phyloP scores from a whole-genome alignment of 2,113 vertebrate species.

The Syngnathus floridae region DNA sequence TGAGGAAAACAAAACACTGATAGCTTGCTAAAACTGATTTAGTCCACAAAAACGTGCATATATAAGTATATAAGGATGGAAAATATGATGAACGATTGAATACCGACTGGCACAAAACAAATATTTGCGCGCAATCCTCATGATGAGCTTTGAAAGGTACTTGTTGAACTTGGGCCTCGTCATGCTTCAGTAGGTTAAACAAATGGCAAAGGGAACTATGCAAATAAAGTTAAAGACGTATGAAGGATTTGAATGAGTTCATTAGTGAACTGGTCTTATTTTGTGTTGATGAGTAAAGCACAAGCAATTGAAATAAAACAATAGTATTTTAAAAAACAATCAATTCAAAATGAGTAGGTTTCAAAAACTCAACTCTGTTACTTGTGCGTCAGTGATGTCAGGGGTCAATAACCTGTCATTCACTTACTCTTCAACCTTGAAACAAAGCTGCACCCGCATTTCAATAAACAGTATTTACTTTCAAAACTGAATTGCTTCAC shows the following conservation, averaged over 20 bases:
- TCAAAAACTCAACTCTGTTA: slow-evolving; percentile 6
- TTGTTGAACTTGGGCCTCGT: slow-evolving; percentile 24
- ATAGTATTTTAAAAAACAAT: background rate
- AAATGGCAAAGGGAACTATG: slow-evolving; percentile 23
- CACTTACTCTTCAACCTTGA: slow-evolving; percentile 20
- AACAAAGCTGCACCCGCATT: slow-evolving; percentile 10
- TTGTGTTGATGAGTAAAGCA: background rate
- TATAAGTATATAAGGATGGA: too few relatives aligned
- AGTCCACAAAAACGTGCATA: too few relatives aligned
- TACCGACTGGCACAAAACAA: background rate
- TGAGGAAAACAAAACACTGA: too few relatives aligned
- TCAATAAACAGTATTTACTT: background rate
- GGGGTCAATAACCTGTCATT: slow-evolving; percentile 27
- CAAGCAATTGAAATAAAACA: background rate
- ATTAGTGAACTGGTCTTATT: background rate
- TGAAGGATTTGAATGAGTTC: slow-evolving; percentile 1
- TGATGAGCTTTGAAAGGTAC: slow-evolving; percentile 28
- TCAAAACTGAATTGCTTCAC: slow-evolving; percentile 18
- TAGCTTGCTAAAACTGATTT: too few relatives aligned
- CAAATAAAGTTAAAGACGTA: slow-evolving; percentile 24
- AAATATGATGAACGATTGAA: background rate
- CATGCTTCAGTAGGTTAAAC: slow-evolving; percentile 46
- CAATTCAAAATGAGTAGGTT: background rate
- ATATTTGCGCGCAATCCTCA: background rate
- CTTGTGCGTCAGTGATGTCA: slow-evolving; percentile 33